phyloP scores from a whole-genome alignment of 2,888 invertebrate genomes.

The Hypena proboscidalis region DNA sequence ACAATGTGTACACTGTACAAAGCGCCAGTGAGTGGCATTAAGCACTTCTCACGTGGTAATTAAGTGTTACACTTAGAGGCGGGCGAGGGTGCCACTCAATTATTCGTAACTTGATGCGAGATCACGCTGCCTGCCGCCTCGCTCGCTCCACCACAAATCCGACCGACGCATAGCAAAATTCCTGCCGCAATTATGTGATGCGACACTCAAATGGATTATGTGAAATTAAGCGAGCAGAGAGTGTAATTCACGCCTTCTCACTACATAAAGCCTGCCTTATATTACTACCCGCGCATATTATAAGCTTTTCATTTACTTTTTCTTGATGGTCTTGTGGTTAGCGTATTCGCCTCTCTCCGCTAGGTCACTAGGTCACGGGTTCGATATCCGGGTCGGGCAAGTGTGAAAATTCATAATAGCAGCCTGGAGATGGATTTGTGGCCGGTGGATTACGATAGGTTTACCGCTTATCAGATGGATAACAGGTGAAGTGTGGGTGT shows the following conservation, averaged over 20 bases:
- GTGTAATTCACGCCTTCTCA: slow-evolving; percentile 66
- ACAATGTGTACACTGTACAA: slow-evolving; percentile 64
- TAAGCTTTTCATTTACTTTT: too few species aligned
- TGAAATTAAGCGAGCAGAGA: slow-evolving; percentile 74
- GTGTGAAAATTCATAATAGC: too few species aligned
- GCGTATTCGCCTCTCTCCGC: too few species aligned
- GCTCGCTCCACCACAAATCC: slow-evolving; percentile 56
- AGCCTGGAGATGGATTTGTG: too few species aligned
- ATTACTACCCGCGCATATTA: too few species aligned
- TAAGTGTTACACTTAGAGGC: slow-evolving; percentile 74
- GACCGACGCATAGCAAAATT: slow-evolving; percentile 68
- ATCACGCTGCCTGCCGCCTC: slow-evolving; percentile 57
- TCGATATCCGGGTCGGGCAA: too few species aligned
- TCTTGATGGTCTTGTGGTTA: too few species aligned
- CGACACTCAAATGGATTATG: slow-evolving; percentile 78
- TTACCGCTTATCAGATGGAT: too few species aligned
- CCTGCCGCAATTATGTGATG: slow-evolving; percentile 74
- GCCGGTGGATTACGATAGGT: too few species aligned
- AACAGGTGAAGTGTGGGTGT: too few species aligned
- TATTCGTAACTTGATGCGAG: slow-evolving; percentile 79
- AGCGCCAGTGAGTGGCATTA: slow-evolving; percentile 58
- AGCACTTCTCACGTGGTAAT: slow-evolving; percentile 77
- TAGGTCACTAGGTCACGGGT: too few species aligned
- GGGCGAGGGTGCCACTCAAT: slow-evolving; percentile 72
- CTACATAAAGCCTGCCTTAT: too few species aligned